Base-by-base conservation (phyloP, 2,888 invertebrate genomes). In the Melieria crassipennis region DNA sequence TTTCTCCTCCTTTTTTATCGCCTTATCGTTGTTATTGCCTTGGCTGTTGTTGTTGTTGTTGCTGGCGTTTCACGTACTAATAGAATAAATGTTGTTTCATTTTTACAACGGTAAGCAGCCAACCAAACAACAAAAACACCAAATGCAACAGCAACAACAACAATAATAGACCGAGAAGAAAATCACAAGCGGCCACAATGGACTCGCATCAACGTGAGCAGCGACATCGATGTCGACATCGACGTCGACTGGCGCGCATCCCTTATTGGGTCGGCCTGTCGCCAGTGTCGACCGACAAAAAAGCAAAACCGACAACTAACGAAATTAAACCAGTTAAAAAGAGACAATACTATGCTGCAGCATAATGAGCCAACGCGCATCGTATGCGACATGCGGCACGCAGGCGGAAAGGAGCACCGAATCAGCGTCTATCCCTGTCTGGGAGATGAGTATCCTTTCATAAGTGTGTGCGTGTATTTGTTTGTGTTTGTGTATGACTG, bases 251-350 rank as follows among this genome's bases (percentile, higher is more conserved):
- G 58, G 64, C 56, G 56, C 43, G 42, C 73, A 65, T 64, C 71
- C 70, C 74, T 72, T 73, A 72, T 70, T 70, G 68, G 73, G 60
- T 69, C 57, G 68, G 61, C 68, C 73, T 2, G 30, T 30, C 30
- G 30, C 30, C 30, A 30, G 30, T 67, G 60, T 67, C 58, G 61
- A 71, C 70, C 75, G 64, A 67, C 69, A 73, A 75, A 74, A 75
- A 72, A 73, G 30, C 60, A 71, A 74, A 73, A 75, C 70, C 70
- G 73, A 73, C 69, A 62, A 73, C 58, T 80, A 82, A 82, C 80
- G 76, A 79, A 82, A 81, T 82, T 82, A 82, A 80, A 69, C 74
- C 79, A 79, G 82, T 81, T 81, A 81, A 82, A 81, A 77, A 79
- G 82, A 82, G 82, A 82, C 78, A 79, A 80, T 79, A 77, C 70